phyloP scores from a whole-genome alignment of 2,113 vertebrate genomes.

The Lepus europaeus region DNA sequence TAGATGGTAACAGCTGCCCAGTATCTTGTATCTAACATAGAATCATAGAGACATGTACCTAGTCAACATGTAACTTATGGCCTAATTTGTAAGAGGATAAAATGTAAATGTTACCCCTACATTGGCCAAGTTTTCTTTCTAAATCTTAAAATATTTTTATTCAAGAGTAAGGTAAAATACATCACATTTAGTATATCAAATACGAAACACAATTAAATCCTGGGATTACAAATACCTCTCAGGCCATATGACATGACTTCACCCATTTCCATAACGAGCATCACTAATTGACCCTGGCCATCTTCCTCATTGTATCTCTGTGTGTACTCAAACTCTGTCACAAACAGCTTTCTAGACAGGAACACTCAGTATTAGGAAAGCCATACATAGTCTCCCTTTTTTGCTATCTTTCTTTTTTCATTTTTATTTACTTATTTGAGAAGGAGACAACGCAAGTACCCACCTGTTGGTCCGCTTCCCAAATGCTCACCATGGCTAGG shows the following conservation, averaged over 20 bases:
- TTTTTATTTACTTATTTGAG: too few relatives aligned
- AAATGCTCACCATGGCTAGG: too few relatives aligned
- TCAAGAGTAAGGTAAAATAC: background rate
- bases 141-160: background rate
- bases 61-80: background rate
- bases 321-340: background rate
- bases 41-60: background rate
- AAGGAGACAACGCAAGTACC: too few relatives aligned
- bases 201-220: background rate
- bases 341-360: background rate
- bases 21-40: background rate
- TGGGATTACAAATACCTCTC: background rate
- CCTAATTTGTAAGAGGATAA: background rate
- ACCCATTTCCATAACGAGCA: background rate
- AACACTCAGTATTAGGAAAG: background rate
- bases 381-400: background rate
- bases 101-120: background rate
- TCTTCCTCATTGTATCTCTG: background rate
- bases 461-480: too few relatives aligned
- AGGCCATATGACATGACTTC: rapidly evolving
- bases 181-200: background rate
- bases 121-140: background rate
- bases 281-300: background rate
- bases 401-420: background rate
- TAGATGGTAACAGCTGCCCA: background rate